Evolutionary conservation across 2,797 vertebrate genomes (phyloP).

Genomic region (Rhinophrynus dorsalis): DNA sequence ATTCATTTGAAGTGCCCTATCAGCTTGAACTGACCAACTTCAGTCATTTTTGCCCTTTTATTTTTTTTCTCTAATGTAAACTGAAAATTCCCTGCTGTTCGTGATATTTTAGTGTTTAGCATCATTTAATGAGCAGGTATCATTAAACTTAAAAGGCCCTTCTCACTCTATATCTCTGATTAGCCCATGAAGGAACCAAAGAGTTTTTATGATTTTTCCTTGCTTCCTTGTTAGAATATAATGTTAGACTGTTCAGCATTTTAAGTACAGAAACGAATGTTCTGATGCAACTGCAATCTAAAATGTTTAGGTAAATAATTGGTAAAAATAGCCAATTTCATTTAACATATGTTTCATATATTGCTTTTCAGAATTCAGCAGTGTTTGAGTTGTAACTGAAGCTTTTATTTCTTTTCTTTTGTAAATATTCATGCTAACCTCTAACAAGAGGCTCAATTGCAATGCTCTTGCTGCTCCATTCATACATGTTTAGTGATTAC

Average conservation of each 20-base stretch:
- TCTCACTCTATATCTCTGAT: conserved; percentile 78
- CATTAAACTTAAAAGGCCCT: conserved; percentile 87
- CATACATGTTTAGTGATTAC: background rate
- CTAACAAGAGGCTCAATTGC: background rate
- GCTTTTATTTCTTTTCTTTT: background rate
- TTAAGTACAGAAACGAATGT: conserved; percentile 70
- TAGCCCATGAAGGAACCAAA: conserved; percentile 77
- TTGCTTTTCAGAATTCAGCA: background rate
- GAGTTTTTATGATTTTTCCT: conserved; percentile 74
- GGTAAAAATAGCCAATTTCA: background rate
- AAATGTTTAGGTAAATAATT: conserved; percentile 55
- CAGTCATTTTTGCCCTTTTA: conserved; percentile 95
- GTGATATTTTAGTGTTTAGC: conserved; percentile 84
- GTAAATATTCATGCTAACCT: conserved; percentile 25
- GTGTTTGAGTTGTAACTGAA: conserved; percentile 7
- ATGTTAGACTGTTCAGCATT: conserved; percentile 68
- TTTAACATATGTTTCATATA: background rate
- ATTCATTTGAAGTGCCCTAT: conserved; percentile 96
- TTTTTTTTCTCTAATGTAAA: conserved; percentile 97
- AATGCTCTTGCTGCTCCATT: background rate
- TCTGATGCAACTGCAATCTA: conserved; percentile 61
- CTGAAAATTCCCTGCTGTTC: conserved; percentile 91
- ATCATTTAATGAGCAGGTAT: conserved; percentile 91
- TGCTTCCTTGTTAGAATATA: conserved; percentile 72
- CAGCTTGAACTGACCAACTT: conserved; percentile 98